A percentile compares a stretch with the other conserved stretches of the same genome.
Conservation (phyloP, 2,888 invertebrate genomes). For the Agapostemon virescens region DNA sequence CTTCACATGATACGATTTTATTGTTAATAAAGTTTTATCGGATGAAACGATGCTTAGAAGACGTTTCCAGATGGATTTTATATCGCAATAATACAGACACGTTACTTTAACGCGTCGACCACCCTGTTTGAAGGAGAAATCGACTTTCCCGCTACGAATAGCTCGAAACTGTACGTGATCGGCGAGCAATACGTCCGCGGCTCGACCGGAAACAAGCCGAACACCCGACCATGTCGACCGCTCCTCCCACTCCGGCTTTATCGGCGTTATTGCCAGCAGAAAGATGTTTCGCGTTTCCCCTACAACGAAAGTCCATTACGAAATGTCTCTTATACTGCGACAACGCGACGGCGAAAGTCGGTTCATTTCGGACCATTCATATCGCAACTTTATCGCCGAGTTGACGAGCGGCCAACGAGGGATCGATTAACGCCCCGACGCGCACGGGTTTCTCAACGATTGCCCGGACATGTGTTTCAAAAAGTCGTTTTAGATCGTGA, state of each 20-base stretch:
- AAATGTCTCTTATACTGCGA: conserved; percentile 46
- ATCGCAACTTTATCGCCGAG: conserved; percentile 7
- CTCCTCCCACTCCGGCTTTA: conserved; percentile 30
- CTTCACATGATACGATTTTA: no score
- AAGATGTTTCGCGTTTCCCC: conserved; percentile 59
- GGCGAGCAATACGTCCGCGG: conserved; percentile 63
- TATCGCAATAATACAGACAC: not conserved
- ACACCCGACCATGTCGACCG: conserved; percentile 36
- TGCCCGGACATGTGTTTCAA: not conserved
- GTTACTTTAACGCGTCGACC: not conserved
- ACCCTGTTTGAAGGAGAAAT: conserved; percentile 27
- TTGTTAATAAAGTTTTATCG: no score
- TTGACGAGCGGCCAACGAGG: not conserved
- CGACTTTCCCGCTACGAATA: conserved; percentile 42
- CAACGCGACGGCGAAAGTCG: conserved; percentile 13
- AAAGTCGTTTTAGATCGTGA: not conserved
- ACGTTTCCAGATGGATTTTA: not conserved
- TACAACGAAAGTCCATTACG: conserved; percentile 68
- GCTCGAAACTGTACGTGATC: conserved; percentile 63
- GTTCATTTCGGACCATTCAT: conserved; percentile 36
- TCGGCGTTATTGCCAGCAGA: conserved; percentile 62
- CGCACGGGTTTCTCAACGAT: not conserved
- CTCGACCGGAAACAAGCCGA: conserved; percentile 52
- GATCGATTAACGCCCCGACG: not conserved
- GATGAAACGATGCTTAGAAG: no score